Evolutionary conservation across 2,888 invertebrate genomes (phyloP), one percentile per base, ranked within the genome.

Genomic region (Epistrophe eligans): DNA sequence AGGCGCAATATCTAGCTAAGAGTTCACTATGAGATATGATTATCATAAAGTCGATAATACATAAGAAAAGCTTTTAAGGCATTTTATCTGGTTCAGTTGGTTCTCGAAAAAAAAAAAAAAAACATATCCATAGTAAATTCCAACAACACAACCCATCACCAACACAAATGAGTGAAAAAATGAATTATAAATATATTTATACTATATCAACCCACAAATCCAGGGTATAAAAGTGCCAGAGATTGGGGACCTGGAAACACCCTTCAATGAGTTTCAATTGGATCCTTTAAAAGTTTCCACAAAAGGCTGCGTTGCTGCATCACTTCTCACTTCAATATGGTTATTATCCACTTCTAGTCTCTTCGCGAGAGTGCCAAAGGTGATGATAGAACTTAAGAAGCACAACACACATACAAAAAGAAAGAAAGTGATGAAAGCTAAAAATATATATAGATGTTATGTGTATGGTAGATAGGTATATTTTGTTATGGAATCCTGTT

Each of bases 251-350:
- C 62, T 80, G 76, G 80, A 84, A 84, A 80, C 76, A 84, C 77
- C 60, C 80, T 80, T 84, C 76, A 84, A 84, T 84, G 80, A 80
- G 84, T 80, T 84, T 84, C 80, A 84, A 84, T 80, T 84, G 84
- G 66, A 67, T 84, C 60, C 84, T 77, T 72, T 58, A 64, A 70
- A 66, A 71, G 66, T 66, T 74, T 77, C 50, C 72, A 70, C 85
- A 82, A 81, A 81, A 73, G 82, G 45, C 52, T 67, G 48, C 40
- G 72, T 50, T 77, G 45, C 72, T 72, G 62, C 81, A 81, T 81
- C 81, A 77, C 77, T 81, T 77, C 76, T 77, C 76, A 71, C 81
- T 85, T 85, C 73, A 81, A 81, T 81, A 77, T 70, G 73, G 81
- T 81, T 81, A 81, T 81, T 82, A 85, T 74, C 81, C 85, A 85